phyloP scores from a whole-genome alignment of 2,797 vertebrate species.

The Sylvia borin region DNA sequence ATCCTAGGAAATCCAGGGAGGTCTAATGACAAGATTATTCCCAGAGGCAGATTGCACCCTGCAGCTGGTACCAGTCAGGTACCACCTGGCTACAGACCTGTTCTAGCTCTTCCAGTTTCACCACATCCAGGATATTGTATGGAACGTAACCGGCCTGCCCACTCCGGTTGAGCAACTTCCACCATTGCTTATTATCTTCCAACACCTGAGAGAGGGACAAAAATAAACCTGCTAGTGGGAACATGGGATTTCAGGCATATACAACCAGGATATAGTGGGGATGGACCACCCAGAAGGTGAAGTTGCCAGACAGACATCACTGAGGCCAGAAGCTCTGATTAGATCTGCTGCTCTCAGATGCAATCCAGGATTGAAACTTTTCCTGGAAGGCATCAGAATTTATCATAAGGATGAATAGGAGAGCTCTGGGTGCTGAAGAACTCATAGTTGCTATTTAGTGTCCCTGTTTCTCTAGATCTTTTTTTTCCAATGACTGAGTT shows the following conservation, averaged over 20 bases:
- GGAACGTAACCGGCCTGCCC: slow-evolving; percentile 93
- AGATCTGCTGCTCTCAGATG: neutral
- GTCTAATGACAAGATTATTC: neutral
- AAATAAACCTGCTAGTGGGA: neutral
- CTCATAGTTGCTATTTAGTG: neutral
- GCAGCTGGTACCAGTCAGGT: neutral
- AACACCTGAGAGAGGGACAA: slow-evolving; percentile 82
- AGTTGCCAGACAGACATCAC: neutral
- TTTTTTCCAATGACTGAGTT: neutral
- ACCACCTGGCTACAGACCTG: slow-evolving; percentile 34
- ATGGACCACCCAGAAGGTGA: neutral
- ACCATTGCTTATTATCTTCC: slow-evolving; percentile 94
- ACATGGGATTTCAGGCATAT: neutral
- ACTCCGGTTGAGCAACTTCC: slow-evolving; percentile 91
- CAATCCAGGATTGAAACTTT: neutral
- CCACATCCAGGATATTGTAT: slow-evolving; percentile 87
- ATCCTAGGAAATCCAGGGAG: neutral
- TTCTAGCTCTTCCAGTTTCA: slow-evolving; percentile 80
- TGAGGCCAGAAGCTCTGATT: neutral
- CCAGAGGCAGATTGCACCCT: neutral
- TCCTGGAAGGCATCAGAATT: neutral
- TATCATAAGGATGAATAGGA: neutral
- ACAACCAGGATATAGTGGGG: neutral
- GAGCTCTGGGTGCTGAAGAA: neutral
- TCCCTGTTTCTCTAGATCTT: neutral